A percentile compares a stretch with the other conserved stretches of the same genome.
Evolutionary conservation across 2,797 vertebrate genomes (phyloP).

Genomic region (Urosaurus nigricauda): DNA sequence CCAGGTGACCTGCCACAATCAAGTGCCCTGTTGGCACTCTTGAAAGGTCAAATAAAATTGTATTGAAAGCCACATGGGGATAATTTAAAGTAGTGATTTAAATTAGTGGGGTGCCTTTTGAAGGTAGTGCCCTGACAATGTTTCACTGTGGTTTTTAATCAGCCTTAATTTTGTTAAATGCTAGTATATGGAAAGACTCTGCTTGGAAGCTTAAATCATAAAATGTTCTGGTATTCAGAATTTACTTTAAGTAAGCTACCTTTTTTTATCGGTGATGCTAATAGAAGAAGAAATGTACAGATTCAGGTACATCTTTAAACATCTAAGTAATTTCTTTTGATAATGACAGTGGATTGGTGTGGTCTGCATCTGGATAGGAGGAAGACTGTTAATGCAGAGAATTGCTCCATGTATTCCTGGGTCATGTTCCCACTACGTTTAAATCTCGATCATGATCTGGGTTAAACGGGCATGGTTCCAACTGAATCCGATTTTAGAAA

Average conservation of each 20-base stretch:
- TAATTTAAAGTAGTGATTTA: conserved; percentile 72
- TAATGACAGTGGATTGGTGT: not conserved
- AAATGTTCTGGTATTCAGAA: conserved; percentile 39
- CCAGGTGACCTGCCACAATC: conserved; percentile 51
- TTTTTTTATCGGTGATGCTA: conserved; percentile 8
- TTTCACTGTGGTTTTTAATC: conserved; percentile 61
- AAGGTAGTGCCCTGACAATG: conserved; percentile 30
- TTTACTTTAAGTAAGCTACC: not conserved
- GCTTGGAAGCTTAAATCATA: conserved; percentile 44
- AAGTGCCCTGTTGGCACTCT: conserved; percentile 54
- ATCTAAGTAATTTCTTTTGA: not conserved
- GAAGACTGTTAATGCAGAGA: not conserved
- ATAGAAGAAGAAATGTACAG: not conserved
- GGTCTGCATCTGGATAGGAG: not conserved
- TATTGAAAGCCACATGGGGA: conserved; percentile 62
- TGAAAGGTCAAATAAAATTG: conserved; percentile 72
- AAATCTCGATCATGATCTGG: too few relatives aligned
- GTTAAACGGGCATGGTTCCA: too few relatives aligned
- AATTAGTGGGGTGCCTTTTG: conserved; percentile 61
- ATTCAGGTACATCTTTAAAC: not conserved
- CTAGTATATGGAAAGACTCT: conserved; percentile 50
- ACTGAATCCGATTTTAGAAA: too few relatives aligned
- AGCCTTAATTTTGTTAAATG: conserved; percentile 66
- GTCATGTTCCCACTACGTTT: not conserved
- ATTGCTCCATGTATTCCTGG: not conserved